phyloP scores from a whole-genome alignment of 2,888 invertebrate genomes.

The Chloromyia formosa region DNA sequence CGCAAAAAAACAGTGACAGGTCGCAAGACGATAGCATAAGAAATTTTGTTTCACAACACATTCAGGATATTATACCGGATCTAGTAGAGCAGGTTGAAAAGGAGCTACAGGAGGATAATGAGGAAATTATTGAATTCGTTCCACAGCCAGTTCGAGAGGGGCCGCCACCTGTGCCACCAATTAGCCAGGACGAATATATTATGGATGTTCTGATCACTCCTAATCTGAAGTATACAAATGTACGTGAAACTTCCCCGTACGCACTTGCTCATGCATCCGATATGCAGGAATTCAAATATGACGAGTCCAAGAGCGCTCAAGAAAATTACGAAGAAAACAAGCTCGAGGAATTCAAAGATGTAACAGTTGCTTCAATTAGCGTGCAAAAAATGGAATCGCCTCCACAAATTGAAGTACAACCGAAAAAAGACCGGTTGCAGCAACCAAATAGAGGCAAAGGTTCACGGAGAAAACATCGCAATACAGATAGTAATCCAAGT shows the following conservation, averaged over 20 bases:
- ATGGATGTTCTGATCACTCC: conserved; percentile 61
- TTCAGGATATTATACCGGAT: conserved; percentile 63
- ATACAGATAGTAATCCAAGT: not conserved
- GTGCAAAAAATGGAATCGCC: not conserved
- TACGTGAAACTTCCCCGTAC: conserved; percentile 55
- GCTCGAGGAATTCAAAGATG: conserved; percentile 26
- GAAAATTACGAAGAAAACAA: conserved; percentile 1
- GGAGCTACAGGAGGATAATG: conserved; percentile 57
- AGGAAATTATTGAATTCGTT: conserved; percentile 23
- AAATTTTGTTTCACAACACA: conserved; percentile 63
- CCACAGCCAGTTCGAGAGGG: not conserved
- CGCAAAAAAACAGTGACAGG: conserved; percentile 43
- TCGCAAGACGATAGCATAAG: conserved; percentile 56
- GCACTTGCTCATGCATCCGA: conserved; percentile 55
- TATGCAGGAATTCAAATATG: conserved; percentile 56
- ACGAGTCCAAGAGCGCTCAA: conserved; percentile 53
- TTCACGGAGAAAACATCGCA: not conserved
- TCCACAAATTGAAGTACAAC: too few relatives aligned
- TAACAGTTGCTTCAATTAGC: not conserved
- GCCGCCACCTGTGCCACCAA: conserved; percentile 48
- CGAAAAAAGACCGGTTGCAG: not conserved
- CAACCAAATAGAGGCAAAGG: not conserved
- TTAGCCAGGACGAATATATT: conserved; percentile 49
- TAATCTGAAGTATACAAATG: conserved; percentile 56
- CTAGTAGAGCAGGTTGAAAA: conserved; percentile 62